Percentiles rank a stretch among this genome's conserved stretches.
Evolutionary conservation across 2,888 invertebrate genomes (phyloP).

Genomic region (Cyclophora punctaria): DNA sequence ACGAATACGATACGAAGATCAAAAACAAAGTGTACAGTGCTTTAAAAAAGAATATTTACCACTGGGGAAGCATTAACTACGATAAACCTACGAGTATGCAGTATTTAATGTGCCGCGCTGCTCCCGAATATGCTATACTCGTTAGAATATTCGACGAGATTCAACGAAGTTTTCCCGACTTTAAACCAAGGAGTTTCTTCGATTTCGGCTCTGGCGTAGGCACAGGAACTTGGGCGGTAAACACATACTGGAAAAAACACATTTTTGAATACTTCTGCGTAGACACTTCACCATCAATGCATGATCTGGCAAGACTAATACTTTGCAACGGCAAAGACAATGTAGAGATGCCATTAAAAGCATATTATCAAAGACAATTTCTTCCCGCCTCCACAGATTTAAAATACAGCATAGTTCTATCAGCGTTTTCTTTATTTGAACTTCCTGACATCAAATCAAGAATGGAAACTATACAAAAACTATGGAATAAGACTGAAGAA

Average conservation of each 20-base stretch:
- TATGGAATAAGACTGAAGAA: constrained; percentile 91
- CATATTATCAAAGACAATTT: constrained; percentile 86
- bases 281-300: constrained; percentile 88
- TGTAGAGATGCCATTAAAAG: constrained; percentile 73
- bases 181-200: constrained; percentile 84
- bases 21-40: constrained; percentile 71
- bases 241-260: constrained; percentile 79
- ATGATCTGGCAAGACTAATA: constrained; percentile 84
- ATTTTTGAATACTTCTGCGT: constrained; percentile 90
- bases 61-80: constrained; percentile 85
- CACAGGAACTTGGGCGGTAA: constrained; percentile 89
- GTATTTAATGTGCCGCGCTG: constrained; percentile 82
- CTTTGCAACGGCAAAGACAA: constrained; percentile 79
- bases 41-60: constrained; percentile 77
- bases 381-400: constrained; percentile 78
- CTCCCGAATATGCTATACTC: constrained; percentile 84
- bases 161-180: constrained; percentile 75
- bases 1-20: constrained; percentile 58
- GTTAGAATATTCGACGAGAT: constrained; percentile 85
- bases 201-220: constrained; percentile 96
- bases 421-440: constrained; percentile 88
- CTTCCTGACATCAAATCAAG: constrained; percentile 79
- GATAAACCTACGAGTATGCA: constrained; percentile 77
- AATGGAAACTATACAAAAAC: constrained; percentile 80
- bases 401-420: constrained; percentile 86